phyloP scores from a whole-genome alignment of 2,888 invertebrate species.

The Drosophila multiciliata region DNA sequence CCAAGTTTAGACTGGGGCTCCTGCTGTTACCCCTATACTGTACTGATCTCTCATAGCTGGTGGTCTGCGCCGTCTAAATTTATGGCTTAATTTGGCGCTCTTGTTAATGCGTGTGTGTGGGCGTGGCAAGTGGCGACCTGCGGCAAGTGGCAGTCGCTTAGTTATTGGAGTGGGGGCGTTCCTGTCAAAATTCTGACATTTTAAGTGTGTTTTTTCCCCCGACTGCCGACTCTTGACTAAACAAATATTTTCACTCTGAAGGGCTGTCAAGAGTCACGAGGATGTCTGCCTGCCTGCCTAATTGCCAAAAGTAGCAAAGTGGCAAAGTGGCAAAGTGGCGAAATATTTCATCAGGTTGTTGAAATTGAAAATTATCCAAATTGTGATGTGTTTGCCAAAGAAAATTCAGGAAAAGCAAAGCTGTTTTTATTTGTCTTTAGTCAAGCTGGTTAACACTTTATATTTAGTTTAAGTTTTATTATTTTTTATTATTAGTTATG shows the following conservation, averaged over 20 bases:
- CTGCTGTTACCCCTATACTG: constrained; percentile 51
- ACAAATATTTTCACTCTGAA: constrained; percentile 61
- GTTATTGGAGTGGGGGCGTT: constrained; percentile 56
- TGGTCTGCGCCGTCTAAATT: constrained; percentile 69
- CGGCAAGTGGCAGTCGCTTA: constrained; percentile 12
- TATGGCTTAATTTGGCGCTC: constrained; percentile 78
- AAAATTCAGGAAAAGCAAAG: not conserved
- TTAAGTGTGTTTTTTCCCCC: constrained; percentile 63
- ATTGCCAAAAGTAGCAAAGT: constrained; percentile 44
- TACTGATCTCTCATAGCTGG: constrained; percentile 56
- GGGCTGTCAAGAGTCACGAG: constrained; percentile 40
- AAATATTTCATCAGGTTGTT: constrained; percentile 4
- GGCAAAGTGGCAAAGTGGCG: constrained; percentile 6
- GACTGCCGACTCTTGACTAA: constrained; percentile 49
- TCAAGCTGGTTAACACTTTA: not conserved
- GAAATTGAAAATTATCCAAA: not conserved
- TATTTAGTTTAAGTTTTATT: no score
- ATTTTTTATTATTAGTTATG: not conserved
- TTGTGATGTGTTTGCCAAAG: constrained; percentile 2
- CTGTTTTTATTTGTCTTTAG: not conserved
- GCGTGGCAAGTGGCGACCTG: constrained; percentile 45
- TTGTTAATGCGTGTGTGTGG: constrained; percentile 71
- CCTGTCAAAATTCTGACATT: constrained; percentile 71
- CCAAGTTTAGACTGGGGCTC: constrained; percentile 52
- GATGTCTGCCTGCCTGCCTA: constrained; percentile 33